phyloP scores from a whole-genome alignment of 1,140 invertebrate species.

The Caerostris darwini region DNA sequence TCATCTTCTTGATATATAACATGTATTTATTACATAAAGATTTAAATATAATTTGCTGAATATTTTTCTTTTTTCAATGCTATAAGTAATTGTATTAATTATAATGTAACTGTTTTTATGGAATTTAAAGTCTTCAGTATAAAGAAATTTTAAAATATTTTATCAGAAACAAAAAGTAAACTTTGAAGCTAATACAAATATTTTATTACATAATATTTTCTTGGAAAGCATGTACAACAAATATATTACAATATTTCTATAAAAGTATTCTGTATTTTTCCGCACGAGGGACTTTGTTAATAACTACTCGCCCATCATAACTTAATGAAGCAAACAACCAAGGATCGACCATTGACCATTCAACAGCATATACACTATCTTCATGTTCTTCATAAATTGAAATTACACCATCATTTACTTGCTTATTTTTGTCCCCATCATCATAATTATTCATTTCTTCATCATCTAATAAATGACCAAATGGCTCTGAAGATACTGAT shows the following conservation, averaged over 20 bases:
- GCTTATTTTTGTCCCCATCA: conserved; percentile 56
- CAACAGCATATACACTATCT: conserved; percentile 97
- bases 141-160: too few species aligned
- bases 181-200: too few species aligned
- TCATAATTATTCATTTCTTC: conserved; percentile 80
- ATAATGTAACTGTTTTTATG: too few species aligned
- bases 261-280: conserved; percentile 89
- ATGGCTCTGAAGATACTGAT: conserved; percentile 92
- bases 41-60: too few species aligned
- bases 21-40: too few species aligned
- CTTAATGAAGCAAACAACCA: conserved; percentile 99
- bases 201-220: background rate
- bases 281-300: conserved; percentile 94
- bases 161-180: too few species aligned
- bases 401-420: conserved; percentile 88
- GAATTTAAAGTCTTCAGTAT: too few species aligned
- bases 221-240: background rate
- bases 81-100: too few species aligned
- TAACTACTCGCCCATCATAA: conserved; percentile 96
- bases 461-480: conserved; percentile 84
- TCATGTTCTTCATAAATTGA: conserved; percentile 97
- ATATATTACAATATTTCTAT: background rate
- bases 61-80: too few species aligned
- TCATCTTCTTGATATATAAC: too few species aligned
- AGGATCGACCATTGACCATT: conserved; percentile 98